phyloP scores from a whole-genome alignment of 1,140 invertebrate species.

The Pseudomyrmex dendroicus region DNA sequence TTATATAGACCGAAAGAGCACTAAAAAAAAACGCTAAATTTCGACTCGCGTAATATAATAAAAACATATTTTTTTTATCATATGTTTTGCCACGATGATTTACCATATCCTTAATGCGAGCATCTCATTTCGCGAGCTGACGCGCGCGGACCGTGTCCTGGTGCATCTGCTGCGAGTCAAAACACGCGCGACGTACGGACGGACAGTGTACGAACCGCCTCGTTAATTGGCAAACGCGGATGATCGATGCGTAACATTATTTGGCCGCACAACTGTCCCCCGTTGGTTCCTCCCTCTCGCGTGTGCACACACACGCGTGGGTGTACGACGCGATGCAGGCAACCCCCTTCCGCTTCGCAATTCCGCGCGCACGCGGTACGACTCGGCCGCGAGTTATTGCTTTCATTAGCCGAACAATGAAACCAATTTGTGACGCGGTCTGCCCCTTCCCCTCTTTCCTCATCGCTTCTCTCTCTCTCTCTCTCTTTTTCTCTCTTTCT shows the following conservation, averaged over 20 bases:
- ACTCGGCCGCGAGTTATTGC: constrained; percentile 76
- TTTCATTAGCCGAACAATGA: constrained; percentile 83
- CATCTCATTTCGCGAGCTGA: constrained; percentile 10
- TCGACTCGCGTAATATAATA: no score
- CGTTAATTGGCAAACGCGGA: constrained; percentile 72
- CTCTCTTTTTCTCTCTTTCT: constrained; percentile 12
- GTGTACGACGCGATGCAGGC: constrained; percentile 37
- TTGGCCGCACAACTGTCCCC: constrained; percentile 38
- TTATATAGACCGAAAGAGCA: no score
- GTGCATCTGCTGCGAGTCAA: constrained; percentile 52
- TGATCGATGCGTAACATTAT: constrained; percentile 73
- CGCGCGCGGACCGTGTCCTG: constrained; percentile 27
- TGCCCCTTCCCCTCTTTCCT: background rate
- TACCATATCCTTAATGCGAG: constrained; percentile 23
- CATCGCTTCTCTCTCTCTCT: constrained; percentile 17
- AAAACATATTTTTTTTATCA: no score
- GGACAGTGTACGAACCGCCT: constrained; percentile 46
- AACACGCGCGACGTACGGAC: constrained; percentile 48
- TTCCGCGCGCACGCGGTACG: constrained; percentile 57
- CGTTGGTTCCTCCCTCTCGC: background rate
- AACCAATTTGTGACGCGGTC: constrained; percentile 79
- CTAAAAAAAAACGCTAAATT: no score
- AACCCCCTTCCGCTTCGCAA: constrained; percentile 29
- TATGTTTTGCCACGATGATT: no score
- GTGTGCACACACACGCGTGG: constrained; percentile 14